Conservation (phyloP, 2,113 vertebrate genomes). For the Thermophis baileyi region DNA sequence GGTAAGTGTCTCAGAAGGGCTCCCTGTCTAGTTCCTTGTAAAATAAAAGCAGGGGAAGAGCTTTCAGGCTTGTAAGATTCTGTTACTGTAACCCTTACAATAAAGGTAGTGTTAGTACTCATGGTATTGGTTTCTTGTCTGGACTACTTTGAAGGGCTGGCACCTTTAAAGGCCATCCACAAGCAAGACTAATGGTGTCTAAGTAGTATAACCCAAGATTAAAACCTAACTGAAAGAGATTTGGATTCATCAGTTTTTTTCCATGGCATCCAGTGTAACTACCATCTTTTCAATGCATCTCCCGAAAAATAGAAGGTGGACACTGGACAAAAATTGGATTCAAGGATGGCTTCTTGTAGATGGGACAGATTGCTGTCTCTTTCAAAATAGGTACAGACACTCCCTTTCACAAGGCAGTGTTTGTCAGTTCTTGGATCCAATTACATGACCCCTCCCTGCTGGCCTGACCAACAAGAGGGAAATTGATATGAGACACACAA, state of each 20-base stretch:
- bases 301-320: background rate
- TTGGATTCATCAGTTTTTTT: background rate
- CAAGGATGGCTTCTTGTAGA: background rate
- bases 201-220: background rate
- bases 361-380: background rate
- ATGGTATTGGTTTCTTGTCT: background rate
- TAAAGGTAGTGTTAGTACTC: background rate
- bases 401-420: background rate
- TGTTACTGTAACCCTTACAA: background rate
- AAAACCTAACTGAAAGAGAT: background rate
- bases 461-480: background rate
- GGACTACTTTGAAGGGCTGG: background rate
- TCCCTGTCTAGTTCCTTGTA: background rate
- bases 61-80: background rate
- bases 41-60: background rate
- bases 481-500: background rate
- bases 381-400: background rate
- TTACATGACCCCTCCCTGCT: background rate
- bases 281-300: background rate
- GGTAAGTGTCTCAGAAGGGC: background rate
- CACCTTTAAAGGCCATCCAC: background rate
- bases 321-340: background rate
- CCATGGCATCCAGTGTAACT: background rate
- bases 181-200: background rate
- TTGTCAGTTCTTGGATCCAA: background rate